Evolutionary conservation across 2,888 invertebrate species (phyloP), one percentile per base, ranked within the genome.

Genomic region (Lutraria lutraria): DNA sequence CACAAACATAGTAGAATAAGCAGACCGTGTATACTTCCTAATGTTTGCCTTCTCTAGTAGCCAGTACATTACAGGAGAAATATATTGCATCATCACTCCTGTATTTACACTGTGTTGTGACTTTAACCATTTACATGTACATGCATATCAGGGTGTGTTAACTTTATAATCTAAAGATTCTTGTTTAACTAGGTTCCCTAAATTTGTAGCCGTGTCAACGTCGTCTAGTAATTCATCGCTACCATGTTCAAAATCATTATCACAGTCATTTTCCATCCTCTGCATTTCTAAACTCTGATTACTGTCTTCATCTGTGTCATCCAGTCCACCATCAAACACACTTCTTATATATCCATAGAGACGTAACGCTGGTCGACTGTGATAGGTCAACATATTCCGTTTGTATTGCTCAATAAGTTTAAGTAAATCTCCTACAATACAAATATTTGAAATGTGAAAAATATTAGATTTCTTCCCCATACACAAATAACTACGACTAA

Each of bases 121-220:
- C 43, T 43, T 43, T 43, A 43, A 43, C 43, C 43, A 43, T 43
- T 4, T 43, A 43, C 43, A 43, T 43, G 43, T 4, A n/a, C 25
- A 8, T 12, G n/a, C 43, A 29, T n/a, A 19, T 92, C 89, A 94
- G 19, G 94, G 94, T 79, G 94, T 94, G 54, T 90, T 85, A 12
- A 93, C 94, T 86, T 94, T 94, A 84, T 94, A 94, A 84, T 94
- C 93, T 15, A 88, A 76, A 6, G 93, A 93, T 12, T 87, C 89
- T 29, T 85, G 68, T 63, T 81, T 88, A 19, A 85, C 83, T 15
- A 91, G 19, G 19, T 60, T 85, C 4, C 53, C 81, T 21, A 16
- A 72, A 12, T 29, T 68, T 21, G 81, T 13, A 0, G 6, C 25
- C 10, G 8, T 25, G 0, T 53, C 53, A 4, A 15, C 83, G 56